Base-by-base conservation (phyloP, 2,888 invertebrate genomes). In the Heliconius cydno region DNA sequence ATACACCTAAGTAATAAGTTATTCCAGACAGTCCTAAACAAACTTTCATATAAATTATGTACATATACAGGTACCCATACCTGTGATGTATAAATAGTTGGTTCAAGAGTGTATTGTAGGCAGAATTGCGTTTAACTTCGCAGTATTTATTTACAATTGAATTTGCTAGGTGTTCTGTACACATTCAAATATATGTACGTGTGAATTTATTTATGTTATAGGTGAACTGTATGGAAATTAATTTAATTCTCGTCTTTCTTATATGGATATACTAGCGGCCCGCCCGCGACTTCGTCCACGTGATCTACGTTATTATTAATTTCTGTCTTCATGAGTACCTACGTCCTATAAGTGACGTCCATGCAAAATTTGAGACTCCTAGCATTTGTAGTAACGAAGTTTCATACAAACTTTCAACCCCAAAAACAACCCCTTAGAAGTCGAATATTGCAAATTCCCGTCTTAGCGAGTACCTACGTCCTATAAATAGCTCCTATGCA, bases 131-230 rank as follows among this genome's bases (percentile, higher is more conserved):
- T 77, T 75, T 52, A 65, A 70, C 68, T 68, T 74, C 30, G 25
- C 12, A 15, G 30, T 80, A 80, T 77, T 80, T 80, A 74, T 76
- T 76, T 52, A 57, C 60, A 52, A 63, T 77, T 77, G 46, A 75
- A 77, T 77, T 77, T 80, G 63, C 57, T 70, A 80, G 60, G 12
- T 60, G 41, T 19, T 34, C 52, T 46, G 67, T 52, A 34, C 15
- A 34, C 7, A 73, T 72, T 57, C 4, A 13, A 41, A 68, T 68
- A n/a, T n/a, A 38, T 68, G 28, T 46, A 13, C 46, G 2, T 57
- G 57, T 41, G 41, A 25, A 41, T 25, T 68, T 68, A 68, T 68
- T 68, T 68, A 68, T 25, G 13, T 13, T 38, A 38, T 2, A 38
- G 4, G n/a, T 2, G 4, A n/a, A 22, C 22, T 19, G 1, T 34